Conservation (phyloP, 2,113 vertebrate genomes). For the Phyllopteryx taeniolatus region DNA sequence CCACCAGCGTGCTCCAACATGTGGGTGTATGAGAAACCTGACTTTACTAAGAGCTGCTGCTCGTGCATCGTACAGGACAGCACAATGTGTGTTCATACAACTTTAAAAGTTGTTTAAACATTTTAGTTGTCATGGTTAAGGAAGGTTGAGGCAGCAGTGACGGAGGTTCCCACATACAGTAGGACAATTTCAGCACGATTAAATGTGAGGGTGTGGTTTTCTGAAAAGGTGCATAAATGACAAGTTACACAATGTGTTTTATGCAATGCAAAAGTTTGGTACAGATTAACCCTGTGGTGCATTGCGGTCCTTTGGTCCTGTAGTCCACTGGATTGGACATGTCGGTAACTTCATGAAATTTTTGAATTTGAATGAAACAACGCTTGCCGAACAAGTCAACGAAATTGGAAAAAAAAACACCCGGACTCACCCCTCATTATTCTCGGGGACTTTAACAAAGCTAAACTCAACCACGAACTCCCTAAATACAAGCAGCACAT, state of each 20-base stretch:
- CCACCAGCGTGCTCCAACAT: conserved; percentile 52
- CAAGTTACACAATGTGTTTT: neutral
- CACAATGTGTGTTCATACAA: neutral
- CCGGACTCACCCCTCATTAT: too few species aligned
- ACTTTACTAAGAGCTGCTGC: conserved; percentile 27
- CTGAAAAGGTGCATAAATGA: neutral
- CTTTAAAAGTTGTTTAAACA: neutral
- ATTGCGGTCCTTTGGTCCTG: too few species aligned
- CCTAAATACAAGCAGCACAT: too few species aligned
- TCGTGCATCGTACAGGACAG: conserved; percentile 15
- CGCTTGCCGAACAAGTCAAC: too few species aligned
- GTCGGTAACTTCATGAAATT: too few species aligned
- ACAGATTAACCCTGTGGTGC: too few species aligned
- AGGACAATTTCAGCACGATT: neutral
- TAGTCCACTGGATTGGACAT: too few species aligned
- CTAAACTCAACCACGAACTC: too few species aligned
- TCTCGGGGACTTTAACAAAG: too few species aligned
- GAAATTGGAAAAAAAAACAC: too few species aligned
- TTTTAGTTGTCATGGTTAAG: neutral
- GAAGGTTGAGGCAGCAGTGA: neutral
- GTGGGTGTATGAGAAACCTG: conserved; percentile 41
- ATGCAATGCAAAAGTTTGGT: too few species aligned
- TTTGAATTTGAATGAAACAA: too few species aligned
- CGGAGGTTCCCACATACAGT: neutral
- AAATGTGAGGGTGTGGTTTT: conserved; percentile 27